Conservation (phyloP, 1,140 invertebrate genomes). For the Liolophura sinensis region DNA sequence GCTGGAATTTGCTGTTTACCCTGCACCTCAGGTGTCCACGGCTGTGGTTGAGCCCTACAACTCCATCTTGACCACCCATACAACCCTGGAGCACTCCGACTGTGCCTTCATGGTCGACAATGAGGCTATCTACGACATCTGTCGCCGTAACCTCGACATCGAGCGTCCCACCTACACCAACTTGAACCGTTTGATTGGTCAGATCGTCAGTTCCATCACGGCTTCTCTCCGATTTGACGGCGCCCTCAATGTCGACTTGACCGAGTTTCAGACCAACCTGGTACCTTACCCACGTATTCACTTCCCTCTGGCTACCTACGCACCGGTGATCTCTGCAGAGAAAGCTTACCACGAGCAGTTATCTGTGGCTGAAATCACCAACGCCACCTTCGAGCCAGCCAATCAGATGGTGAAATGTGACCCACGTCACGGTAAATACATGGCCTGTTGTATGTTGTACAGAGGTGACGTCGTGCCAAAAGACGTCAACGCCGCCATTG, state of each 20-base stretch:
- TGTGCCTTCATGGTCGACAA: conserved; percentile 66
- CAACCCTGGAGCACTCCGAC: conserved; percentile 54
- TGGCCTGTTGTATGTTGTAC: conserved; percentile 47
- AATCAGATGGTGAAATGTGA: conserved; percentile 82
- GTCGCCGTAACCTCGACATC: conserved; percentile 73
- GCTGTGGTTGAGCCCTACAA: conserved; percentile 59
- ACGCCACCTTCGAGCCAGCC: conserved; percentile 75
- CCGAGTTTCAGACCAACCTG: conserved; percentile 74
- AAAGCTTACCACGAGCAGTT: conserved; percentile 68
- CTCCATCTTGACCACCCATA: conserved; percentile 59
- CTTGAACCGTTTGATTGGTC: conserved; percentile 70
- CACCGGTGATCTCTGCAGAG: conserved; percentile 41
- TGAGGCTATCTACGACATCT: conserved; percentile 91
- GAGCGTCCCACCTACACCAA: conserved; percentile 73
- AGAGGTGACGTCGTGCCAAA: conserved; percentile 60
- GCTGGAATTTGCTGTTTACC: conserved; percentile 38
- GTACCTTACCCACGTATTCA: conserved; percentile 36
- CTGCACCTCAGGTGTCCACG: conserved; percentile 76
- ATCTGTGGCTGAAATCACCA: conserved; percentile 73
- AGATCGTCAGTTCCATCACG: conserved; percentile 66
- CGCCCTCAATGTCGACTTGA: conserved; percentile 76
- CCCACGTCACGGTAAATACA: conserved; percentile 49
- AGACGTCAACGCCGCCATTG: conserved; percentile 84
- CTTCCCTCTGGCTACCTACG: conserved; percentile 44
- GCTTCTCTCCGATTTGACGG: conserved; percentile 71